Evolutionary conservation across 2,888 invertebrate genomes (phyloP).

Genomic region (Girardia tigrina): DNA sequence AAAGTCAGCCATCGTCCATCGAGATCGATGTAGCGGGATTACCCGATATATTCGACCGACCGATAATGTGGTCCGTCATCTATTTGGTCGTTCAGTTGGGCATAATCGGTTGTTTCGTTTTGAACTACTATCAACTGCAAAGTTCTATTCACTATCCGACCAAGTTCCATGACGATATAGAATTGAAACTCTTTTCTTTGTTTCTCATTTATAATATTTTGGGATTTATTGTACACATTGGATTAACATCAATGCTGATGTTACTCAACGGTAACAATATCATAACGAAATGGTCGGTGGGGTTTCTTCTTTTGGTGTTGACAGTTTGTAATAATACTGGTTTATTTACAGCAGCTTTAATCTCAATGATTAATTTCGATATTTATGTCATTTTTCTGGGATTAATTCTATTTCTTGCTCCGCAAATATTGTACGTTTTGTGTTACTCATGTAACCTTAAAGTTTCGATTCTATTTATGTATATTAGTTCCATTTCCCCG

Average conservation of each 20-base stretch:
- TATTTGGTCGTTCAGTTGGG: neutral
- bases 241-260: neutral
- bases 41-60: neutral
- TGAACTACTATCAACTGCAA: neutral
- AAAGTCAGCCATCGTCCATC: neutral
- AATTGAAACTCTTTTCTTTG: neutral
- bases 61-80: neutral
- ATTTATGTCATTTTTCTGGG: neutral
- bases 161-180: neutral
- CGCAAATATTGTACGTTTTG: neutral
- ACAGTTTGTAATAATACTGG: neutral
- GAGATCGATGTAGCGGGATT: neutral
- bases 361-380: neutral
- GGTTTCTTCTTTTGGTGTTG: neutral
- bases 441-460: neutral
- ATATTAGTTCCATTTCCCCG: neutral
- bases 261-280: neutral
- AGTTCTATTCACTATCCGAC: neutral
- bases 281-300: neutral
- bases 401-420: neutral
- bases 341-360: neutral
- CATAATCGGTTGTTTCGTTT: neutral
- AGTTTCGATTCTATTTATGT: neutral
- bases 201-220: neutral
- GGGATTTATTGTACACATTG: neutral